A percentile compares a stretch with the other conserved stretches of the same genome.
Evolutionary conservation across 2,797 vertebrate species (phyloP).

Genomic region (Onychomys torridus): DNA sequence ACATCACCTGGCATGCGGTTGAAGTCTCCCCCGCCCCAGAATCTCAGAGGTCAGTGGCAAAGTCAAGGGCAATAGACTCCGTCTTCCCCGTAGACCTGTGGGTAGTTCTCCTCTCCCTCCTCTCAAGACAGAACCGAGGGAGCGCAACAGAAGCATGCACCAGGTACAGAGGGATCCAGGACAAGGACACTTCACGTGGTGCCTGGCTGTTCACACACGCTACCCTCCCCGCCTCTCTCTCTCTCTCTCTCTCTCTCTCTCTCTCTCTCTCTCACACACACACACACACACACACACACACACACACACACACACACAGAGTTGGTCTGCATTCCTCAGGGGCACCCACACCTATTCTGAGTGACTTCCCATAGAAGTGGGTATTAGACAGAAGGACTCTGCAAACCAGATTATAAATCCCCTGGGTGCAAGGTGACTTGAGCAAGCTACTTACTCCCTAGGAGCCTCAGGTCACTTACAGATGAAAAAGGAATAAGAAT

Average conservation of each 20-base stretch:
- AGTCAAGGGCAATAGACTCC: neutral
- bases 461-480: neutral
- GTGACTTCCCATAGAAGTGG: neutral
- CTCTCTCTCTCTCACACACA: too few relatives aligned
- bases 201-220: neutral
- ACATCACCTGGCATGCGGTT: neutral
- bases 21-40: rapidly evolving
- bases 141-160: neutral
- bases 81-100: neutral
- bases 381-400: neutral
- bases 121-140: neutral
- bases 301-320: neutral
- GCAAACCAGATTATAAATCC: neutral
- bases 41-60: neutral
- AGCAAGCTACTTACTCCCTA: neutral
- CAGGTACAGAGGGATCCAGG: too few relatives aligned
- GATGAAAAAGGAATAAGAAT: neutral
- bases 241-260: too few relatives aligned
- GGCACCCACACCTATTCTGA: neutral
- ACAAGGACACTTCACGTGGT: neutral
- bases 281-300: too few relatives aligned
- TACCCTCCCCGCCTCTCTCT: neutral
- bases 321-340: neutral
- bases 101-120: neutral
- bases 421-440: neutral